Percentiles rank a stretch among this genome's conserved stretches.
Evolutionary conservation across 2,888 invertebrate species (phyloP).

Genomic region (Creontiades dilutus): DNA sequence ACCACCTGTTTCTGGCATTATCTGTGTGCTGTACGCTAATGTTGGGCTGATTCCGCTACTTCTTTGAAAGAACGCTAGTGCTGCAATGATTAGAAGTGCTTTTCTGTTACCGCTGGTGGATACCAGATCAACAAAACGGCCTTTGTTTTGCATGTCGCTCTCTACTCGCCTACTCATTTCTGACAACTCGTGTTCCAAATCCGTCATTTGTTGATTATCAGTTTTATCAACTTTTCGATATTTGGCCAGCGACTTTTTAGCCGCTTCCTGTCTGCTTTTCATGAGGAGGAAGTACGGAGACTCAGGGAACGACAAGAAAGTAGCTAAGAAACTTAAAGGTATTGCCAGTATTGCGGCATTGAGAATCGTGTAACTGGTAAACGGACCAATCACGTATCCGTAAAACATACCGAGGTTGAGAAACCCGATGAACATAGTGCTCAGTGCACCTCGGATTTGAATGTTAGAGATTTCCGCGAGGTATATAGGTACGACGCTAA

Average conservation of each 20-base stretch:
- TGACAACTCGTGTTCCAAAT: conserved; percentile 73
- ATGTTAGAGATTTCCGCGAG: conserved; percentile 76
- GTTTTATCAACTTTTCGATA: conserved; percentile 73
- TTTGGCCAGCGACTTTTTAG: conserved; percentile 71
- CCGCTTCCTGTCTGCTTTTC: conserved; percentile 78
- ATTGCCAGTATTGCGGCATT: conserved; percentile 77
- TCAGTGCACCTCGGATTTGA: conserved; percentile 76
- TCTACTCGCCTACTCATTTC: conserved; percentile 72
- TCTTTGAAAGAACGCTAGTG: conserved; percentile 78
- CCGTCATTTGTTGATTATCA: conserved; percentile 40
- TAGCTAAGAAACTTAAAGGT: conserved; percentile 80
- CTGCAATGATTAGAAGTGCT: conserved; percentile 75
- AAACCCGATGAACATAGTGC: conserved; percentile 76
- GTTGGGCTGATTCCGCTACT: conserved; percentile 84
- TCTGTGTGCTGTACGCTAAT: conserved; percentile 83
- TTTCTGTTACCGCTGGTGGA: conserved; percentile 74
- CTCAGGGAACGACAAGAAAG: conserved; percentile 82
- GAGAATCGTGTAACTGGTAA: conserved; percentile 73
- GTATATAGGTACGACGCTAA: conserved; percentile 76
- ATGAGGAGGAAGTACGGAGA: conserved; percentile 83
- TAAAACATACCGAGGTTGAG: conserved; percentile 76
- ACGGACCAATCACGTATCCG: conserved; percentile 75
- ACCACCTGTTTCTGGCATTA: conserved; percentile 80
- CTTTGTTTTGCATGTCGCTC: conserved; percentile 74
- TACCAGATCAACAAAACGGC: conserved; percentile 74